Evolutionary conservation across 2,113 vertebrate genomes (phyloP), one percentile per base, ranked within the genome.

Genomic region (Argyrosomus japonicus): DNA sequence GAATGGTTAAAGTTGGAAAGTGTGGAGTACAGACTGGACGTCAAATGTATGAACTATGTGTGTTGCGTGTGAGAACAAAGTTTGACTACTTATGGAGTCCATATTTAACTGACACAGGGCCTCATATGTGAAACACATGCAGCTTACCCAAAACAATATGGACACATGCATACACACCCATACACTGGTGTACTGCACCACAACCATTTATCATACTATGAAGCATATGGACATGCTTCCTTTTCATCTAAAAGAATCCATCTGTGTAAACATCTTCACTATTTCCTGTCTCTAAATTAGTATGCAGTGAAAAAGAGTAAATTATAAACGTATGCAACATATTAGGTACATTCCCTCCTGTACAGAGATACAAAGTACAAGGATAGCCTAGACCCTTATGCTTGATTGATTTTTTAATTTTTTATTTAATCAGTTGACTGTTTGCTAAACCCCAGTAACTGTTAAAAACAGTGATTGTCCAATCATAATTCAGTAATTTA

Each of bases 111-210:
- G 18, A 61, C 0, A 8, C 27, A 29, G 23, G 68, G 25, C 19
- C 48, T 75, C 54, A 80, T 76, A 79, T 88, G 75, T 76, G 75
- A 53, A 85, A 79, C 86, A 93, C 36, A 51, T 91, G 83, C 36
- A 43, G 43, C 12, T 36, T 29, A 77, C 36, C 53, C 19, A 50
- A 67, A 15, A 57, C 67, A 74, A 48, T 67, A 77, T 50, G 47
- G 19, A 63, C 48, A 84, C 43, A 65, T n/a, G 29, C 23, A 50
- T 15, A 40, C 40, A 21, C 36, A 50, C 45, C 73, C 14, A 78
- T 51, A 45, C 11, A 5, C 54, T 80, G 53, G 43, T 73, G 58
- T 45, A 54, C 74, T 1, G 18, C 61, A 68, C 19, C 12, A 18
- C n/a, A 58, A 36, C 9, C 54, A 80, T 40, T 53, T 64, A 79